phyloP scores from a whole-genome alignment of 2,888 invertebrate species.

The Agrilus mali region DNA sequence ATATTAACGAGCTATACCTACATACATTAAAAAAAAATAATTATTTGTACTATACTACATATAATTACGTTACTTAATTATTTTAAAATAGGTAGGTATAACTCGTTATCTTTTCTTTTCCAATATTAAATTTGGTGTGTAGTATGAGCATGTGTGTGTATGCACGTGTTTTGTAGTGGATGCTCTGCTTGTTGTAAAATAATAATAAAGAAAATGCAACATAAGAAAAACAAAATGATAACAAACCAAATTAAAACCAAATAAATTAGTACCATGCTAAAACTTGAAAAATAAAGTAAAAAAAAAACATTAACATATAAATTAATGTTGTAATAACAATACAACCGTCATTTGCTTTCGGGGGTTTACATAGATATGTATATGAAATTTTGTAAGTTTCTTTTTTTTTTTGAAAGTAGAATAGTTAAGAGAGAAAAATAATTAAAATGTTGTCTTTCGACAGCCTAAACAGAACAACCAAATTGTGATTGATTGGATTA shows the following conservation, averaged over 20 bases:
- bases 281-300: slow-evolving; percentile 28
- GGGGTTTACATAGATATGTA: slow-evolving; percentile 22
- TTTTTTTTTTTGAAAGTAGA: slow-evolving; percentile 7
- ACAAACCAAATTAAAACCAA: slow-evolving; percentile 14
- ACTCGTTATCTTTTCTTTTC: not conserved
- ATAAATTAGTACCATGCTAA: slow-evolving; percentile 31
- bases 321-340: slow-evolving; percentile 13
- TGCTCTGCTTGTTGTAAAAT: slow-evolving; percentile 30
- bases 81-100: too few relatives aligned
- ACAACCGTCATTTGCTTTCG: slow-evolving; percentile 31
- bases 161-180: slow-evolving; percentile 20
- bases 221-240: slow-evolving; percentile 1
- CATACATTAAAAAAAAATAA: too few relatives aligned
- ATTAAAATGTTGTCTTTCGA: slow-evolving; percentile 5
- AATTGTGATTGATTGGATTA: slow-evolving; percentile 29
- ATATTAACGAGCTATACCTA: too few relatives aligned
- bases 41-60: too few relatives aligned
- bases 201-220: slow-evolving; percentile 12
- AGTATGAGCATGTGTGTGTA: slow-evolving; percentile 13
- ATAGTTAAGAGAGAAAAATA: slow-evolving; percentile 2
- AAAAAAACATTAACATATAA: slow-evolving; percentile 16
- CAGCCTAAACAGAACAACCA: slow-evolving; percentile 34
- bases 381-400: slow-evolving; percentile 4
- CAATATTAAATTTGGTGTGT: slow-evolving; percentile 8
- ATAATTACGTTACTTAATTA: too few relatives aligned